Evolutionary conservation across 2,113 vertebrate species (phyloP).

Genomic region (Sinocyclocheilus grahami): DNA sequence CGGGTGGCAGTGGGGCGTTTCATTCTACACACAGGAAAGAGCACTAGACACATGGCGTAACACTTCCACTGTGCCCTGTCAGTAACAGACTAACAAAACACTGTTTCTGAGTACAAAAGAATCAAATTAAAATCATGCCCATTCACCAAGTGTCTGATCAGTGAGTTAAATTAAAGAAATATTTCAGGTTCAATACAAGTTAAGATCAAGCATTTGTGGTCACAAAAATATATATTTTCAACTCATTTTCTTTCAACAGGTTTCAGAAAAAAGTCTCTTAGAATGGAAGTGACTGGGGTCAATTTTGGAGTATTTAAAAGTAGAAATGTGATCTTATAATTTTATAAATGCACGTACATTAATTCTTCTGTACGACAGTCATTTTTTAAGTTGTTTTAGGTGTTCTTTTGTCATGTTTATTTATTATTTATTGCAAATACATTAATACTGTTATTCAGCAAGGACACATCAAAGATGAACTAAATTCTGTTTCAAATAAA

Average conservation of each 20-base stretch:
- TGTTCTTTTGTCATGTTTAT: too few species aligned
- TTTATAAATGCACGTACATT: neutral
- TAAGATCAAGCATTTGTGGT: neutral
- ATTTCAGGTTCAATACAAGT: neutral
- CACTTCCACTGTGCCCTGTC: conserved; percentile 50
- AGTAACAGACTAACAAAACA: conserved; percentile 47
- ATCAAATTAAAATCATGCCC: conserved; percentile 61
- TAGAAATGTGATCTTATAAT: neutral
- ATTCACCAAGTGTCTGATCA: conserved; percentile 43
- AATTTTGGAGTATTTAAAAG: neutral
- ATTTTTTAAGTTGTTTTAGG: neutral
- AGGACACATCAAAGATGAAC: too few species aligned
- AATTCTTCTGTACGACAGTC: neutral
- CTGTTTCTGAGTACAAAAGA: conserved; percentile 46
- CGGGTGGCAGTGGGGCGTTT: conserved; percentile 54
- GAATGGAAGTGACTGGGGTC: neutral
- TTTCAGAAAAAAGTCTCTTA: neutral
- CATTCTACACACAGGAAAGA: conserved; percentile 66
- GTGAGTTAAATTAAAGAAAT: conserved; percentile 36
- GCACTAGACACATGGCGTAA: conserved; percentile 52
- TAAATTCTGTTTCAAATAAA: too few species aligned
- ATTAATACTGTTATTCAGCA: too few species aligned
- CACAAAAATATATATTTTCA: neutral
- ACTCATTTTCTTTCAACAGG: neutral
- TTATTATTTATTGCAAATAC: too few species aligned